Evolutionary conservation across 2,888 invertebrate species (phyloP), one percentile per base, ranked within the genome.

Genomic region (Ariolimax columbianus): DNA sequence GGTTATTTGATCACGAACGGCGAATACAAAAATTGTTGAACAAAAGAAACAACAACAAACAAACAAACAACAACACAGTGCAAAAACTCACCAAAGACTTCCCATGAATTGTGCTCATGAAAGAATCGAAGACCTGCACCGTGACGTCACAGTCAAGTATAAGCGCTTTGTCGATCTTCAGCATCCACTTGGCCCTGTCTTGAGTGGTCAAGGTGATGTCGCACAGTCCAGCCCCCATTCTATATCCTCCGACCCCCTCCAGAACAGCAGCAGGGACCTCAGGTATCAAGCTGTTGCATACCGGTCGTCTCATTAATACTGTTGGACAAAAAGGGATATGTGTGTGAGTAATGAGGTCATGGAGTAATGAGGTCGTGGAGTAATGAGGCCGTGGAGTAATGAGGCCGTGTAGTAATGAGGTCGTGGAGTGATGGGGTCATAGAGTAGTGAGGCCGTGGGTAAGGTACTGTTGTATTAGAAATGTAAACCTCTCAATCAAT

Each of bases 111-210:
- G 55, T 43, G 51, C 43, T 80, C 30, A 83, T 75, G 75, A 47
- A 51, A 11, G 55, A 77, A n/a, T 85, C 85, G 40, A 79, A 87
- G 47, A 87, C 68, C 19, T 79, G 40, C 55, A 87, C n/a, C 33
- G n/a, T 30, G 43, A 87, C 87, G 51, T 47, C 30, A 59, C 87
- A 87, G 83, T 87, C 87, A 73, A 83, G 51, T 30, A 87, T 87
- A 80, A 51, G 73, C 26, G 77, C 80, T 3, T 36, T 79, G 47
- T 87, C 85, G 33, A 87, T 63, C 77, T 77, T 79, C 75, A 87
- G 30, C 84, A 85, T 85, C 87, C 87, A 87, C 68, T 82, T 82
- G 11, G 73, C 51, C 23, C 70, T 33, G 66, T 70, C 47, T 19
- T 83, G 43, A 0, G 85, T 30, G 23, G 83, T 55, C 59, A 85